A percentile compares a stretch with the other conserved stretches of the same genome.
Conservation (phyloP, 2,113 vertebrate species). For the Calyptommatus sinebrachiatus region DNA sequence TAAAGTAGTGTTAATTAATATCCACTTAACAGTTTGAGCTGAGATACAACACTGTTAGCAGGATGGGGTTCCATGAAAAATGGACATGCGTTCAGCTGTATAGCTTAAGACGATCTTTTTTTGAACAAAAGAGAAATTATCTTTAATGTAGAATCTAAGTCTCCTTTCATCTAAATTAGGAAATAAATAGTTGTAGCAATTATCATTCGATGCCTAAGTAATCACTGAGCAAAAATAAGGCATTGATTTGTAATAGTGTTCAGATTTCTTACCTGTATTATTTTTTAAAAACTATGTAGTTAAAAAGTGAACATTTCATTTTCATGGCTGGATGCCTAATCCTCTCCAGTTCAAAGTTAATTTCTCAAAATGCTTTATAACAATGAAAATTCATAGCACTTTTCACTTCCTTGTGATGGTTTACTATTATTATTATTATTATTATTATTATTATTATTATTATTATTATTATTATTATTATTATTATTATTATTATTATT, state of each 20-base stretch:
- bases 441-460: background rate
- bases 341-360: conserved; percentile 25
- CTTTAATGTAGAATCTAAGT: conserved; percentile 57
- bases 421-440: background rate
- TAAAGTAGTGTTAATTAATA: conserved; percentile 69
- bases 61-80: conserved; percentile 48
- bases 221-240: conserved; percentile 36
- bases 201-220: conserved; percentile 48
- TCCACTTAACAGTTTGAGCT: conserved; percentile 52
- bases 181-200: conserved; percentile 36
- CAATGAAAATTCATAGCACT: background rate
- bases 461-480: too few species aligned
- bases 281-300: conserved; percentile 49
- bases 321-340: background rate
- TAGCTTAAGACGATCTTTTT: conserved; percentile 48
- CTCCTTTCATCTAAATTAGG: conserved; percentile 46
- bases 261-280: conserved; percentile 56
- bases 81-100: conserved; percentile 48
- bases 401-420: background rate
- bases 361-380: conserved; percentile 14
- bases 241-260: conserved; percentile 26
- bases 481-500: too few species aligned
- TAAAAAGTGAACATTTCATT: conserved; percentile 42
- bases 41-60: conserved; percentile 50
- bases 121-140: conserved; percentile 56